These are phyloP conservation scores for Dasyurus viverrinus DNA, from an alignment of 2,113 vertebrate species.

Conservation along the genomic window DNA sequence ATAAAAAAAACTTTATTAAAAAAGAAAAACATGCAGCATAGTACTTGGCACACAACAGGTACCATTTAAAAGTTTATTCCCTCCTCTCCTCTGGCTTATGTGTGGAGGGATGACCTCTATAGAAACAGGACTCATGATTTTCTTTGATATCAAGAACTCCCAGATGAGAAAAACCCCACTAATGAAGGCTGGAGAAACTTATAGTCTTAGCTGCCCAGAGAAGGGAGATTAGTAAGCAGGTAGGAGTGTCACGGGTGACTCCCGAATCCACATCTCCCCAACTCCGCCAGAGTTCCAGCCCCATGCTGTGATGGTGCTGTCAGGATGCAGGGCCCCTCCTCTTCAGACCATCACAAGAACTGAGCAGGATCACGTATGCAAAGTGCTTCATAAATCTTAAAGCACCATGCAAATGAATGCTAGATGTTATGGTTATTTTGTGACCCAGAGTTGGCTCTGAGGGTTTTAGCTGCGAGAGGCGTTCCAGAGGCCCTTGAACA, in stretches of 20 bases:
- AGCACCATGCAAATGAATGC: neutral
- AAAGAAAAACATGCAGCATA: no score
- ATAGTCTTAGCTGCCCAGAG: neutral
- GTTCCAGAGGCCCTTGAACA: neutral
- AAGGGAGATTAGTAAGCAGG: no score
- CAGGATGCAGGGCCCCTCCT: neutral
- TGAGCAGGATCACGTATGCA: neutral
- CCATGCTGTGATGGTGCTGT: neutral
- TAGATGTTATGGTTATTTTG: neutral
- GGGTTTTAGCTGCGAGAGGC: neutral
- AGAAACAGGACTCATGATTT: no score
- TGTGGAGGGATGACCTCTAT: no score
- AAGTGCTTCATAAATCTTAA: neutral
- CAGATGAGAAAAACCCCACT: neutral
- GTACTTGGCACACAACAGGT: no score
- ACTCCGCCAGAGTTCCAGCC: neutral
- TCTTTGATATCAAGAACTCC: neutral
- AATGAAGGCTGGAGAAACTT: neutral
- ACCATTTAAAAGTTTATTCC: no score
- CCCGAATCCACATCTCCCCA: neutral
- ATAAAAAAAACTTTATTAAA: no score
- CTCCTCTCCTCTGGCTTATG: no score
- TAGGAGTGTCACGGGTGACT: neutral
- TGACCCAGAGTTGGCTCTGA: neutral
- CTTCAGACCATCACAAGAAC: neutral